Evolutionary conservation across 2,797 vertebrate species (phyloP).

Genomic region (Pangasius macronema): DNA sequence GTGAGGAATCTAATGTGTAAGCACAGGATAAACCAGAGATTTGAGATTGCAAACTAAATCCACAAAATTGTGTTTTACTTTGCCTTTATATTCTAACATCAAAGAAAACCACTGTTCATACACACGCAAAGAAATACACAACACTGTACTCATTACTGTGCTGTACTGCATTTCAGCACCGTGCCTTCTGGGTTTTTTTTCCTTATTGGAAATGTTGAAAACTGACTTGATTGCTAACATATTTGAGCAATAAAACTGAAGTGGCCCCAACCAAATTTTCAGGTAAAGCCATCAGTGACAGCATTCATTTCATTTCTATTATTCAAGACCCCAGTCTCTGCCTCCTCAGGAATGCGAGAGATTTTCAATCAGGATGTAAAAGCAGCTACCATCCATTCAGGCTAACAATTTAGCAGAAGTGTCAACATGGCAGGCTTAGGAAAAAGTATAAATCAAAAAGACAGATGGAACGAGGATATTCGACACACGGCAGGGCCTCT

Average conservation of each 20-base stretch:
- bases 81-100: neutral
- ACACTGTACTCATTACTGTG: neutral
- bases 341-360: neutral
- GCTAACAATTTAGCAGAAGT: neutral
- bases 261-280: neutral
- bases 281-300: slow-evolving; percentile 1
- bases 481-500: neutral
- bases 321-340: neutral
- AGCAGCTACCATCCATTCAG: neutral
- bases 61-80: neutral
- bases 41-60: neutral
- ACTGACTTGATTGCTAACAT: neutral
- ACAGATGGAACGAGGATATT: neutral
- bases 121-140: neutral
- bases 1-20: neutral
- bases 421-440: neutral
- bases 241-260: neutral
- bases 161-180: neutral
- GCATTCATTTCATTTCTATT: neutral
- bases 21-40: slow-evolving; percentile 3
- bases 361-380: neutral
- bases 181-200: neutral
- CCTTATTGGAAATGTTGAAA: slow-evolving; percentile 28
- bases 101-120: slow-evolving; percentile 16
- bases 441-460: slow-evolving; percentile 4